Evolutionary conservation across 1,140 invertebrate species (phyloP), one percentile per base, ranked within the genome.

Genomic region (Diabrotica virgifera): DNA sequence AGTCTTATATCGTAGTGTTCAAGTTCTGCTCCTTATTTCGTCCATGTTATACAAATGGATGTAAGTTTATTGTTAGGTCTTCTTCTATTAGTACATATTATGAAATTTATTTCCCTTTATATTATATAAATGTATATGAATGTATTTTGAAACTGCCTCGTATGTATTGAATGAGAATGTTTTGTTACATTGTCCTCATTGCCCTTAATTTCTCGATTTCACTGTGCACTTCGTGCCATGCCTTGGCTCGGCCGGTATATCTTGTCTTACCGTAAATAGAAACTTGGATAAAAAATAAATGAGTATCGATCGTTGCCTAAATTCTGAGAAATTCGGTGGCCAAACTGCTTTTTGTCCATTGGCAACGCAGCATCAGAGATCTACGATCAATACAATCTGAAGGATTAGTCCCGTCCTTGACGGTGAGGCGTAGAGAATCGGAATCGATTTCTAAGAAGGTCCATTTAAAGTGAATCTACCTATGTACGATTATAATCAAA

Each of bases 191-290:
- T n/a, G n/a, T 46, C n/a, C n/a, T 46, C 40, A 10, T 46, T 46
- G 40, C 40, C 40, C 40, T 46, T 46, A 46, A 46, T 46, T 46
- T 46, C 40, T 46, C n/a, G 40, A 46, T 46, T 46, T 46, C 40
- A 46, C 40, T 46, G 40, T 46, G 40, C n/a, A 46, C 40, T 10
- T n/a, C 8, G 40, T 46, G 8, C 3, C 8, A 46, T 24, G 24
- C 24, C 24, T 24, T 24, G 24, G 24, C 24, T 24, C 4, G 40
- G 8, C 40, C 40, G n/a, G 40, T 46, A 46, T 46, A 46, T 46
- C 8, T 46, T 46, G 40, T 46, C 40, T 46, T 46, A 46, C 40
- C 40, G 5, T 46, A 46, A 46, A 46, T 46, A 46, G 40, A 46
- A 46, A 46, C 40, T 46, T 46, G 40, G 40, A 46, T 8, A 46